These are phyloP conservation scores for Hydraecia micacea DNA, from an alignment of 2,888 invertebrate genomes.

Conservation along the genomic window DNA sequence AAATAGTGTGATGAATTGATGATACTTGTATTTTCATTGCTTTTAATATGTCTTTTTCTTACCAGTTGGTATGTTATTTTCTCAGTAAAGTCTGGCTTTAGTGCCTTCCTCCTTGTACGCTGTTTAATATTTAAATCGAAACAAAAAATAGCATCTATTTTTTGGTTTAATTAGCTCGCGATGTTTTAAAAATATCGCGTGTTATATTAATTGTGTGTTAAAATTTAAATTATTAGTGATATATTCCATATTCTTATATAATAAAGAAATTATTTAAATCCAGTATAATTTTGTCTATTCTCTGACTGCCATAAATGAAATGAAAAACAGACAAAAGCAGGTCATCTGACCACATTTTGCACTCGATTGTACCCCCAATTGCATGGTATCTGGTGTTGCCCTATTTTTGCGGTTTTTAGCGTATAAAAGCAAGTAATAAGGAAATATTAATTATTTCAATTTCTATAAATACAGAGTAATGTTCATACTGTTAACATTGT, in stretches of 20 bases:
- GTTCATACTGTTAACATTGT: constrained; percentile 26
- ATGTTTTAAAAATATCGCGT: background rate
- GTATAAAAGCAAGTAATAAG: constrained; percentile 40
- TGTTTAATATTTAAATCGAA: background rate
- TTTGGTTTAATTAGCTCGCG: background rate
- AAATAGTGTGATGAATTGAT: background rate
- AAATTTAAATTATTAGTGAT: background rate
- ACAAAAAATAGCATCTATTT: background rate
- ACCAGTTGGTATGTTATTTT: constrained; percentile 6
- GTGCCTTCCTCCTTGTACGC: background rate
- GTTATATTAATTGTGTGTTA: background rate
- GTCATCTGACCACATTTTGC: constrained; percentile 61
- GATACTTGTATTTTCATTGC: background rate
- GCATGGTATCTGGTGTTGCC: constrained; percentile 16
- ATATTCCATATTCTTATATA: background rate
- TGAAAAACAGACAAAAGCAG: constrained; percentile 17
- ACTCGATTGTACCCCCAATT: constrained; percentile 48
- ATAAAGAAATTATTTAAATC: background rate
- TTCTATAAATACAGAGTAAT: background rate
- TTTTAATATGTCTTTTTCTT: background rate
- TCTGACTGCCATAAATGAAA: background rate
- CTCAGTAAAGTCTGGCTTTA: background rate
- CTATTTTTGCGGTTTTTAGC: constrained; percentile 40
- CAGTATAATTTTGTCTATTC: background rate
- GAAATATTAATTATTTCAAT: constrained; percentile 44